phyloP scores from a whole-genome alignment of 2,888 invertebrate genomes.

The Polymixis lichenea region DNA sequence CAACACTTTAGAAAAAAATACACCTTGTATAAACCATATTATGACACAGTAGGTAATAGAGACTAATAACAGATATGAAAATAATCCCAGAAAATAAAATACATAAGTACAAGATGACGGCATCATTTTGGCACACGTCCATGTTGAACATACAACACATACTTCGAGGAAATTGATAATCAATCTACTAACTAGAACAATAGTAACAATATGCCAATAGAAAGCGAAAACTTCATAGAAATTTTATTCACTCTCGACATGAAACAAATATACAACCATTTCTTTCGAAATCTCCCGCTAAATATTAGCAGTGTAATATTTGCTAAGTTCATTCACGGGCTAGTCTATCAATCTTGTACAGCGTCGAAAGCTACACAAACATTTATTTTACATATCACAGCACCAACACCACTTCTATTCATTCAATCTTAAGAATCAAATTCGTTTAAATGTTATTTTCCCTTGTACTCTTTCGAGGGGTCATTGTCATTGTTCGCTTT shows the following conservation, averaged over 20 bases:
- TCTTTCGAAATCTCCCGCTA: conserved; percentile 49
- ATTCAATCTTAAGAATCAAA: conserved; percentile 45
- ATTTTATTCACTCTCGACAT: conserved; percentile 19
- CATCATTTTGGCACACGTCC: conserved; percentile 42
- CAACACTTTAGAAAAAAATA: not conserved
- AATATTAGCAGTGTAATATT: conserved; percentile 71
- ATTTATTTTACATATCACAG: conserved; percentile 60
- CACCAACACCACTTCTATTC: conserved; percentile 51
- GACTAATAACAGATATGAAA: not conserved
- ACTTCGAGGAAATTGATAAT: conserved; percentile 41
- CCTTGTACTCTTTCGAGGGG: conserved; percentile 40
- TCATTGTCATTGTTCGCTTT: conserved; percentile 63
- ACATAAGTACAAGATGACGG: conserved; percentile 23
- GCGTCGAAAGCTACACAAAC: conserved; percentile 71
- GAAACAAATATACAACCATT: conserved; percentile 26
- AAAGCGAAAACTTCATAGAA: conserved; percentile 37
- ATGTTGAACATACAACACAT: conserved; percentile 8
- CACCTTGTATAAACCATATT: too few relatives aligned
- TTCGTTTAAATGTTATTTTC: conserved; percentile 48
- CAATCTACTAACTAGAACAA: conserved; percentile 39
- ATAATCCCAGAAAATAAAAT: not conserved
- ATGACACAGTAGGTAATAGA: too few relatives aligned
- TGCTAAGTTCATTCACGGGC: conserved; percentile 76
- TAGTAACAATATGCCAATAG: conserved; percentile 10
- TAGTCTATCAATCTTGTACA: conserved; percentile 77